Conservation (phyloP, 2,113 vertebrate genomes). For the Marmota flaviventris region DNA sequence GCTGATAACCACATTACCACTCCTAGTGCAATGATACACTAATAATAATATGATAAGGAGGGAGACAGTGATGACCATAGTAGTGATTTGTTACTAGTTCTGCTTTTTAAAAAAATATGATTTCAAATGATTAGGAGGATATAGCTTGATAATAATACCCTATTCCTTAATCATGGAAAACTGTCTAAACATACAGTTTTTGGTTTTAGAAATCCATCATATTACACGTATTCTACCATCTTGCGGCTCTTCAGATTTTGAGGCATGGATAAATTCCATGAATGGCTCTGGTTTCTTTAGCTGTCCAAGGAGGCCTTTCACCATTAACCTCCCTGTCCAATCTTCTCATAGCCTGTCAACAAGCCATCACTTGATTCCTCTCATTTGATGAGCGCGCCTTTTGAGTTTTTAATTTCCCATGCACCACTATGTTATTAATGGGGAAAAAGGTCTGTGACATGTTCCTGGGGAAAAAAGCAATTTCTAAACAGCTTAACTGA, state of each 20-base stretch:
- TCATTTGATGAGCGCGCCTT: not conserved
- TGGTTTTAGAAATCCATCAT: not conserved
- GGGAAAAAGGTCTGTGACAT: not conserved
- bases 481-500: slow-evolving; percentile 10
- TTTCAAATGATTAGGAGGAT: not conserved
- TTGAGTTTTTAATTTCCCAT: slow-evolving; percentile 5
- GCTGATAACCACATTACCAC: not conserved
- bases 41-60: not conserved
- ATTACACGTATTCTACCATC: too few species aligned
- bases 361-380: not conserved
- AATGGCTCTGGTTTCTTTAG: not conserved
- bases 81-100: not conserved
- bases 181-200: not conserved
- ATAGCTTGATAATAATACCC: not conserved
- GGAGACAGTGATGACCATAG: not conserved
- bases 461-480: not conserved
- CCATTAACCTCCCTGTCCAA: not conserved
- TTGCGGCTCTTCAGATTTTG: not conserved
- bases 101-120: not conserved
- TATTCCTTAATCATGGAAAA: not conserved
- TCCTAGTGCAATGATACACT: not conserved
- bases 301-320: not conserved
- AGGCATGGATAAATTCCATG: not conserved
- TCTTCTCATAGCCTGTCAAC: not conserved
- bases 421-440: not conserved